A percentile compares a stretch with the other conserved stretches of the same genome.
These are phyloP conservation scores for Epistrophe grossulariae DNA, from an alignment of 2,888 invertebrate genomes.

Conservation along the genomic window DNA sequence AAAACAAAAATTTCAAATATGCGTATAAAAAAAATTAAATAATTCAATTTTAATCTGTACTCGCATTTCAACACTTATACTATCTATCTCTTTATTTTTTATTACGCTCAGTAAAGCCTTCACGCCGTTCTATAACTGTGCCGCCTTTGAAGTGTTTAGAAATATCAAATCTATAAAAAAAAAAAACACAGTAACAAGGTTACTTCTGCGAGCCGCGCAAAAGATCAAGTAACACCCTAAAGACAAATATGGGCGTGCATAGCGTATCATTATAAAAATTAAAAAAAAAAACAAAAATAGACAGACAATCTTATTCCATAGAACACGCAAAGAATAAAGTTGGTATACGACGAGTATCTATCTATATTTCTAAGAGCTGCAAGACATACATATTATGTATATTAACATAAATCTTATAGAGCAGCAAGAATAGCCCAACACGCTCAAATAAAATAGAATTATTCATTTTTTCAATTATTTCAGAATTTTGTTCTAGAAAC, in stretches of 20 bases:
- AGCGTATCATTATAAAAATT: slow-evolving; percentile 31
- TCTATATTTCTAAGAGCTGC: too few species aligned
- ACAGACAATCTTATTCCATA: slow-evolving; percentile 29
- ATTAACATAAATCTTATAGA: slow-evolving; percentile 58
- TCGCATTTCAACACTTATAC: slow-evolving; percentile 41
- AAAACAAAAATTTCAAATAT: neutral
- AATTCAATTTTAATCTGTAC: slow-evolving; percentile 43
- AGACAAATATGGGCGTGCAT: slow-evolving; percentile 73
- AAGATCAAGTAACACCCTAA: slow-evolving; percentile 74
- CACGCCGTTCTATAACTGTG: neutral
- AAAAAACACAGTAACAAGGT: slow-evolving; percentile 31
- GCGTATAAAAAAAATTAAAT: slow-evolving; percentile 23
- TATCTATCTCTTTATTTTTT: slow-evolving; percentile 20
- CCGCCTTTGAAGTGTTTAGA: slow-evolving; percentile 72
- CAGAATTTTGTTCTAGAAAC: slow-evolving; percentile 51
- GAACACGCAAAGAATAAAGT: slow-evolving; percentile 29
- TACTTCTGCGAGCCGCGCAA: slow-evolving; percentile 39
- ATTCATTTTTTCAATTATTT: slow-evolving; percentile 70
- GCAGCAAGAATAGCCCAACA: slow-evolving; percentile 23
- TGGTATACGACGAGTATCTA: neutral
- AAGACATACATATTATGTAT: slow-evolving; percentile 41
- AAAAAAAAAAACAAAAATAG: neutral
- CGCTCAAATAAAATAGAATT: slow-evolving; percentile 43
- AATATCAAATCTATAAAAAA: slow-evolving; percentile 59
- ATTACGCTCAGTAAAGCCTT: slow-evolving; percentile 26